These are phyloP conservation scores for Urocitellus parryii DNA, from an alignment of 2,113 vertebrate genomes.

Conservation along the genomic window DNA sequence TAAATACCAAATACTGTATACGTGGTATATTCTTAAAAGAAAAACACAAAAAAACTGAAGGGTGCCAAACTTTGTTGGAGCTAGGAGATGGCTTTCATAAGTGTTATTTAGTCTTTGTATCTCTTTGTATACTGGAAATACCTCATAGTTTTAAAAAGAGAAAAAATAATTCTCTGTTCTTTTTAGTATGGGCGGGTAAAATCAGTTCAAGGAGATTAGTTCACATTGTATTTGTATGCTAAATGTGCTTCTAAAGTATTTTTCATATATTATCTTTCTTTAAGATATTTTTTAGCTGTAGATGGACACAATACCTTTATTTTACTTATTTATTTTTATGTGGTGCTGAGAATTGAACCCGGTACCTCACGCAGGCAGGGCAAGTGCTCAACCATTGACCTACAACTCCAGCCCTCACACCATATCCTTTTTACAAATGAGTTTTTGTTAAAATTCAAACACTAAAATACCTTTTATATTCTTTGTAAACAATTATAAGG, in stretches of 20 bases:
- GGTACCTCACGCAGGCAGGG: too few species aligned
- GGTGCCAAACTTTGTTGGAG: neutral
- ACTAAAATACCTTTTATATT: neutral
- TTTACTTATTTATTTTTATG: too few species aligned
- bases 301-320: too few species aligned
- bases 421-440: constrained; percentile 19
- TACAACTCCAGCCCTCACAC: neutral
- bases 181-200: constrained; percentile 13
- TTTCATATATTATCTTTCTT: neutral
- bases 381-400: too few species aligned
- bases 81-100: neutral
- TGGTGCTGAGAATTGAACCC: too few species aligned
- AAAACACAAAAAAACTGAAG: neutral
- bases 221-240: neutral
- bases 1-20: neutral
- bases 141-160: neutral
- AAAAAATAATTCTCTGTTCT: neutral
- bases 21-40: neutral
- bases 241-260: constrained; percentile 47
- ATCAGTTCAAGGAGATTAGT: neutral
- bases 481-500: constrained; percentile 37
- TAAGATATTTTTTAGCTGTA: too few species aligned
- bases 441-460: constrained; percentile 49
- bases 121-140: neutral
- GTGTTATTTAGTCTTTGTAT: neutral